These are phyloP conservation scores for Pseudanteris insignis DNA, from an alignment of 2,888 invertebrate species.

Conservation along the genomic window DNA sequence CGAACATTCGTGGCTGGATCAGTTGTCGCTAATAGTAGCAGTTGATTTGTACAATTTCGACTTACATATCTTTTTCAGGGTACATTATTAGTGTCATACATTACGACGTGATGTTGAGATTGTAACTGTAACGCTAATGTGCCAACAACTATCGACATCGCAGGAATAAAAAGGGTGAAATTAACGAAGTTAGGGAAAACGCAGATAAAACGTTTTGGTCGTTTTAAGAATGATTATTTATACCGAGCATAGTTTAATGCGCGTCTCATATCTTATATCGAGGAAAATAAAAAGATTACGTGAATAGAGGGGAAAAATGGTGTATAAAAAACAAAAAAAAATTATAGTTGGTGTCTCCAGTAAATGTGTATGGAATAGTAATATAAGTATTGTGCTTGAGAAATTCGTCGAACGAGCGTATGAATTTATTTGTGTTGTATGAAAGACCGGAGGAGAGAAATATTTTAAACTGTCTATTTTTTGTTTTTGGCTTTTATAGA, in stretches of 20 bases:
- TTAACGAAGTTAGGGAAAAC: conserved; percentile 11
- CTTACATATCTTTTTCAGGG: conserved; percentile 63
- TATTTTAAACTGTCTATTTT: conserved; percentile 61
- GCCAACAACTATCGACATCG: conserved; percentile 59
- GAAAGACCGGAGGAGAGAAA: conserved; percentile 40
- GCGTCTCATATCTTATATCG: conserved; percentile 43
- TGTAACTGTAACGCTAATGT: conserved; percentile 58
- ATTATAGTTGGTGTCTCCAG: conserved; percentile 53
- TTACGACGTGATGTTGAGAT: conserved; percentile 45
- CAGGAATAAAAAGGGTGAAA: conserved; percentile 29
- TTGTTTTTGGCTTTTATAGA: conserved; percentile 57
- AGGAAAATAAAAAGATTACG: conserved; percentile 14
- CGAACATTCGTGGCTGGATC: conserved; percentile 35
- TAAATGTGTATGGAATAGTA: conserved; percentile 52
- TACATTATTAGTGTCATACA: conserved; percentile 53
- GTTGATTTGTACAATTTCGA: conserved; percentile 53
- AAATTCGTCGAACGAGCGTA: conserved; percentile 53
- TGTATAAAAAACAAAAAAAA: conserved; percentile 24
- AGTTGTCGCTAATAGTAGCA: conserved; percentile 47
- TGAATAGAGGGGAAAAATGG: conserved; percentile 19
- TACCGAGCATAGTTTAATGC: conserved; percentile 40
- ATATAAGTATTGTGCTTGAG: conserved; percentile 49
- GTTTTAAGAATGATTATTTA: conserved; percentile 36
- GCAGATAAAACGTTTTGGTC: conserved; percentile 15
- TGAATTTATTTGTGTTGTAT: conserved; percentile 56